These are phyloP conservation scores for Nomada ferruginata DNA, from an alignment of 2,888 invertebrate species.

Conservation along the genomic window DNA sequence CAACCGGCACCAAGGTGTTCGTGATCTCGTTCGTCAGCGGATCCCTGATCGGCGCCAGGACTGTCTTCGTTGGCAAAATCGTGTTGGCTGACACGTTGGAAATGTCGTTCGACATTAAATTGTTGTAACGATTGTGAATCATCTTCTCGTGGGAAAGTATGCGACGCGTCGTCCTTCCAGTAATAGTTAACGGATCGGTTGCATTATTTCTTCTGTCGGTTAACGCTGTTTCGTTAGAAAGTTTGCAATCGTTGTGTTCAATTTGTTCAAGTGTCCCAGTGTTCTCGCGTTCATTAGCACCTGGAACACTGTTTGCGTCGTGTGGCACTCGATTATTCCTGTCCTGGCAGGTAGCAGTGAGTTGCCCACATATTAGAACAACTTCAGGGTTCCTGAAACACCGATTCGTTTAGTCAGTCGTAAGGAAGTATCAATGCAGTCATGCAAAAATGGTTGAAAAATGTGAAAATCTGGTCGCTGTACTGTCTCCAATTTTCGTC, in stretches of 20 bases:
- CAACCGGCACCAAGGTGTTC: background rate
- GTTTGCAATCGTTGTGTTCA: background rate
- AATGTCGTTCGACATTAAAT: background rate
- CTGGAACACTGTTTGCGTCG: background rate
- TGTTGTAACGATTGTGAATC: background rate
- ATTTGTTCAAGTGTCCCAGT: background rate
- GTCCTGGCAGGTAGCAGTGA: background rate
- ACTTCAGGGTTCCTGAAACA: constrained; percentile 63
- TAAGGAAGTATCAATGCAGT: background rate
- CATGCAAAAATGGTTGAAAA: constrained; percentile 12
- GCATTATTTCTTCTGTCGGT: background rate
- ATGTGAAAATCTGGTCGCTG: background rate
- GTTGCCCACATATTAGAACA: constrained; percentile 4
- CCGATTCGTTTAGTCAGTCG: constrained; percentile 58
- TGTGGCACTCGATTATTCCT: background rate
- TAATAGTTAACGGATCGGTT: background rate
- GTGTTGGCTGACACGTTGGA: background rate
- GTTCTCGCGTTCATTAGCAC: background rate
- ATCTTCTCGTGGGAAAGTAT: background rate
- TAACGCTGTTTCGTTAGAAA: background rate
- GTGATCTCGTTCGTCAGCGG: background rate
- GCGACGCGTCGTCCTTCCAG: background rate
- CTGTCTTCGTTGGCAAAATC: background rate
- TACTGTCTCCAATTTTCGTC: background rate
- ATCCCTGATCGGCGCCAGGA: background rate